Evolutionary conservation across 1,140 invertebrate genomes (phyloP).

Genomic region (Bombus huntii): DNA sequence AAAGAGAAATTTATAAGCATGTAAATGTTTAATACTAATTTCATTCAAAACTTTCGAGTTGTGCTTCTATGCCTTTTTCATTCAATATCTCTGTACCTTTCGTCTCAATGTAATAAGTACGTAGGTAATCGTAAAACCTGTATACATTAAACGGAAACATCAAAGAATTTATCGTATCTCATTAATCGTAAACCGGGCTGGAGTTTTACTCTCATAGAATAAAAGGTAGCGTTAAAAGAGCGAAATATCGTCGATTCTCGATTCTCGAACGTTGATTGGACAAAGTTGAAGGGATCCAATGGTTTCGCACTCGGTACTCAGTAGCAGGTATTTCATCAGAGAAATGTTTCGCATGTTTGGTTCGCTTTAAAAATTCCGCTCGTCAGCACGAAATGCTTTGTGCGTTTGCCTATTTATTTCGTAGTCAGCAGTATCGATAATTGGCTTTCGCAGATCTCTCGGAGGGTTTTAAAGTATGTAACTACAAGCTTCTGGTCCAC

Average conservation of each 20-base stretch:
- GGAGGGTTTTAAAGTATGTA: conserved; percentile 20
- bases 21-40: no score
- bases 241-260: neutral
- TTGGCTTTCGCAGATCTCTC: conserved; percentile 51
- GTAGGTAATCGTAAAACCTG: neutral
- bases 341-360: conserved; percentile 45
- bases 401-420: conserved; percentile 44
- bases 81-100: neutral
- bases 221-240: neutral
- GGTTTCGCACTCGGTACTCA: conserved; percentile 19
- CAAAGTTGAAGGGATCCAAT: conserved; percentile 13
- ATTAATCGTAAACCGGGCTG: neutral
- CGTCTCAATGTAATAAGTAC: neutral
- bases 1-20: neutral
- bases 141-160: neutral
- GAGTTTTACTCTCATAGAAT: neutral
- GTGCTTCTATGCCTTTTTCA: no score
- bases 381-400: conserved; percentile 54
- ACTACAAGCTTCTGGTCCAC: neutral
- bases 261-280: conserved; percentile 32
- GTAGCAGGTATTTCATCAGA: conserved; percentile 49
- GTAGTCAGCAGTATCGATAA: conserved; percentile 58
- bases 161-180: neutral
- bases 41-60: neutral
- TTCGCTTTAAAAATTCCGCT: conserved; percentile 55